Evolutionary conservation across 2,113 vertebrate genomes (phyloP), one percentile per base, ranked within the genome.

Genomic region (Amazona guildingii): DNA sequence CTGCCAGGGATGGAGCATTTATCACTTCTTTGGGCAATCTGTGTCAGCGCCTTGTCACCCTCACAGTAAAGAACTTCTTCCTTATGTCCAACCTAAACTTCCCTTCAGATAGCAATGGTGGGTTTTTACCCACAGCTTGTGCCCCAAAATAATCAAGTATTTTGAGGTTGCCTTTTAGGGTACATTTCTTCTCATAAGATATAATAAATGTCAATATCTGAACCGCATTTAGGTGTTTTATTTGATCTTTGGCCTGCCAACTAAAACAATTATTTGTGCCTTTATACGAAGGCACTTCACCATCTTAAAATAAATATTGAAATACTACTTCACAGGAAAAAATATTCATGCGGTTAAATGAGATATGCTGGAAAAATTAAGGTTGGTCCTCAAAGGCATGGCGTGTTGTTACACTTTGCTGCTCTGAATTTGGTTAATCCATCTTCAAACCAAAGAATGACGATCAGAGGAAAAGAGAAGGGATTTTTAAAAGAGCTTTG

Each of bases 301-400:
- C 61, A 59, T 90, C 92, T 97, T 39, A 96, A 97, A 97, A 97
- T 78, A 97, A 97, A 97, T 95, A 96, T 98, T 97, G 97, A 90
- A 97, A 86, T 93, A 63, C 64, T 77, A 73, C 84, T 96, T 96
- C 92, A 88, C 75, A 97, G 94, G 77, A 75, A 95, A 86, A 97
- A 97, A 97, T 96, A 92, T 95, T 88, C 95, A 73, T 97, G 94
- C 76, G 92, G 95, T 94, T 80, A 95, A 52, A 87, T 69, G 95
- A 95, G 96, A 97, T 94, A 91, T 37, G 92, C 46, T 92, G 95
- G 72, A 83, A 95, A 96, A 96, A 93, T 77, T 51, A 94, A 90
- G 93, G 90, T 46, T 89, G 75, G 55, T 95, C 86, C 94, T 88
- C 70, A 86, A 59, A 97, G 66, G 83, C 62, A 76, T 87, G 81